A percentile compares a stretch with the other conserved stretches of the same genome.
Evolutionary conservation across 2,113 vertebrate genomes (phyloP).

Genomic region (human (Homo sapiens)): DNA sequence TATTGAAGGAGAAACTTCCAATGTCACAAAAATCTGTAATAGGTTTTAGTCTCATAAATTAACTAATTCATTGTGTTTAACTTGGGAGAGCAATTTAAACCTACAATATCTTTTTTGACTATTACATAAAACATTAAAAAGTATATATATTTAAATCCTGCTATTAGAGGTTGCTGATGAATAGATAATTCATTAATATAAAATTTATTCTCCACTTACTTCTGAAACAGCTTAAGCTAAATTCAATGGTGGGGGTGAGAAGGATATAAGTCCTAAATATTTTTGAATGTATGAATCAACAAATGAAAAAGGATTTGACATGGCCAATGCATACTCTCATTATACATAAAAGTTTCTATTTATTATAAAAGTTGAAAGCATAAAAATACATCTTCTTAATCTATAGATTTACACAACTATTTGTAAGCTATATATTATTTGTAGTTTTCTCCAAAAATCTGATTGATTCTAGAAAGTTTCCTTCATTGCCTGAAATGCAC

Average conservation of each 20-base stretch:
- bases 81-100: conserved; percentile 1
- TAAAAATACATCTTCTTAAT: neutral
- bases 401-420: neutral
- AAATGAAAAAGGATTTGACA: neutral
- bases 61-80: conserved; percentile 8
- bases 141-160: neutral
- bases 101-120: neutral
- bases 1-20: neutral
- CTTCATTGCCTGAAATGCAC: neutral
- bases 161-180: neutral
- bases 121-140: neutral
- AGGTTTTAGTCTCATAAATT: neutral
- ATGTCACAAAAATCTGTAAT: conserved; percentile 15
- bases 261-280: neutral
- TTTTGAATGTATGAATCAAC: neutral
- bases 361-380: neutral
- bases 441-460: neutral
- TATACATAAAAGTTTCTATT: neutral
- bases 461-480: neutral
- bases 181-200: neutral
- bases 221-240: neutral
- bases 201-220: neutral
- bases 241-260: neutral
- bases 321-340: neutral
- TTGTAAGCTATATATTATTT: neutral